Conservation (phyloP, 2,888 invertebrate species). For the Hyposoter didymator region DNA sequence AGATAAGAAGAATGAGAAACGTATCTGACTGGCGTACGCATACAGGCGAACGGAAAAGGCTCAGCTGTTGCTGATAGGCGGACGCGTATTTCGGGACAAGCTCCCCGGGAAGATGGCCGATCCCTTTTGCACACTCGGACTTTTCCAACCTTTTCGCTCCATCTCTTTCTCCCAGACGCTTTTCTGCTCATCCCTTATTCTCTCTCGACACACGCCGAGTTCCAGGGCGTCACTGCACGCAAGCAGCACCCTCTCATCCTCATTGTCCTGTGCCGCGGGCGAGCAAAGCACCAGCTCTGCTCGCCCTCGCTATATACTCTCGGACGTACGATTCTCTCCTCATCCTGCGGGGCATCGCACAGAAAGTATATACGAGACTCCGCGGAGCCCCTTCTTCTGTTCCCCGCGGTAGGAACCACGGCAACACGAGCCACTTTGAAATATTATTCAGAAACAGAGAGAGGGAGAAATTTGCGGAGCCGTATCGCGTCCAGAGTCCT, state of each 20-base stretch:
- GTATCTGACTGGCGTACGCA: constrained; percentile 26
- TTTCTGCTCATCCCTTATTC: constrained; percentile 36
- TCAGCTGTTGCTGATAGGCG: constrained; percentile 70
- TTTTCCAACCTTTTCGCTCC: constrained; percentile 73
- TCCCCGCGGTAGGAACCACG: constrained; percentile 59
- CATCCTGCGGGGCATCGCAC: constrained; percentile 32
- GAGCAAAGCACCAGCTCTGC: constrained; percentile 48
- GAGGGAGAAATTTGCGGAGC: constrained; percentile 61
- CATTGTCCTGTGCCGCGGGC: constrained; percentile 66
- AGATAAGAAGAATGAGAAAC: constrained; percentile 39
- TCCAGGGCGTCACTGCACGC: constrained; percentile 55
- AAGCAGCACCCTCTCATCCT: constrained; percentile 64
- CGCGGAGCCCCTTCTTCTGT: constrained; percentile 59
- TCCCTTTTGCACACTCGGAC: constrained; percentile 77
- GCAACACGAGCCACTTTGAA: constrained; percentile 79
- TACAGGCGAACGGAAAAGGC: background rate
- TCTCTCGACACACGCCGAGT: constrained; percentile 46
- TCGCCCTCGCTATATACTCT: constrained; percentile 62
- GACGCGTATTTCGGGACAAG: constrained; percentile 64
- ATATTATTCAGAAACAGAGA: constrained; percentile 76
- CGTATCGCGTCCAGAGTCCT: constrained; percentile 74
- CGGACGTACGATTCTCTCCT: constrained; percentile 60
- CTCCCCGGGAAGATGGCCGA: constrained; percentile 69
- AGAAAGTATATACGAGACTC: constrained; percentile 58
- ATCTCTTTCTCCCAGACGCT: constrained; percentile 71